Evolutionary conservation across 2,888 invertebrate genomes (phyloP), one percentile per base, ranked within the genome.

Genomic region (Poecilus cupreus): DNA sequence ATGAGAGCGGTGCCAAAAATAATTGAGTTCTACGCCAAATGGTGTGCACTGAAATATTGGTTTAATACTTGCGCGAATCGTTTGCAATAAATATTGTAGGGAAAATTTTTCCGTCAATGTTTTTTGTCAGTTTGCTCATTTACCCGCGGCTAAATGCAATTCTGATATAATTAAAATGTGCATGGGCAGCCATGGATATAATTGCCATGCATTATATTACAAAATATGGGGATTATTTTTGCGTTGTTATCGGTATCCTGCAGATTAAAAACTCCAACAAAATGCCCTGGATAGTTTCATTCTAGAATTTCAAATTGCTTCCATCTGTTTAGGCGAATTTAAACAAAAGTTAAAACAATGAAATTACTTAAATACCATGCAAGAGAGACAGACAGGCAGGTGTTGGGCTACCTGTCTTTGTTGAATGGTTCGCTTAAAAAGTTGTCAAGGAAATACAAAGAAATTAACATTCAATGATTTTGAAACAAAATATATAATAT

Each of bases 1-100:
- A 68, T 13, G 37, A 24, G 18, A 16, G 37, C 26, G 37, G 68
- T 72, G 80, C 51, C 51, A 70, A 80, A 49, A 39, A 22, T 72
- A 80, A 80, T 80, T 80, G 72, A 72, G 57, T 80, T 80, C 39
- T 22, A 72, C 24, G 54, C 57, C 72, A 57, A 80, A 80, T 72
- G 70, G 54, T 72, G 68, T 20, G 32, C 24, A 26, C 37, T 68
- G 68, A 68, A 68, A 68, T 68, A 68, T 68, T 68, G 68, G 68
- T 37, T 68, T 68, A 72, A 72, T 72, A 72, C 24, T 72, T 72
- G 72, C 43, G 11, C 24, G 72, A 72, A 72, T 46, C 46, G 72
- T 72, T 46, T 46, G 46, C 24, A 20, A 68, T 72, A 72, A 72
- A 72, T 72, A 72, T 72, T 72, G 72, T 37, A 72, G 46, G 22